Evolutionary conservation across 2,113 vertebrate species (phyloP).

Genomic region (Regulus satrapa): DNA sequence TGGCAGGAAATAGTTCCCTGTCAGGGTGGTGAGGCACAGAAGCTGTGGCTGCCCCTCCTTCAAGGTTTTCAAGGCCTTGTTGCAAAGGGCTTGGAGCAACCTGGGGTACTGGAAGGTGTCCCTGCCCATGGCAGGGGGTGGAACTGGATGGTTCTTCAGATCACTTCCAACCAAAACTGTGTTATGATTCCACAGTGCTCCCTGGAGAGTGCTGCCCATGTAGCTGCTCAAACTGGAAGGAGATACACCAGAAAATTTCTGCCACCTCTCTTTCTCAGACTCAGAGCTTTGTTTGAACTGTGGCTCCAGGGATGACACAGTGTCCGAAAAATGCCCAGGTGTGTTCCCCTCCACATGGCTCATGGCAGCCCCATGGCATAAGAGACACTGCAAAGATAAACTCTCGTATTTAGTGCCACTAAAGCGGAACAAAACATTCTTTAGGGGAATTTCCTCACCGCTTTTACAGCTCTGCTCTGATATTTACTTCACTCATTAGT

Average conservation of each 20-base stretch:
- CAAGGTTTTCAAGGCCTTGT: background rate
- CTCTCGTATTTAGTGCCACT: background rate
- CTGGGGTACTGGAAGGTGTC: background rate
- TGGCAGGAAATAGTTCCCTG: background rate
- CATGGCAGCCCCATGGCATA: background rate
- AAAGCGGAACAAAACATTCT: constrained; percentile 42
- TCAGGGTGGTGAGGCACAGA: background rate
- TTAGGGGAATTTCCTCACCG: constrained; percentile 47
- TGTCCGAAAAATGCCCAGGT: rapidly evolving
- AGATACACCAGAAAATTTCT: too few relatives aligned
- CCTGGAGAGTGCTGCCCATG: background rate
- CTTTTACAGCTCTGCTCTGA: background rate
- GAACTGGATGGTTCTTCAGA: background rate
- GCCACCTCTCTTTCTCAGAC: rapidly evolving
- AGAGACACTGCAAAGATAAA: background rate
- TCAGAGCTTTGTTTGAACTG: too few relatives aligned
- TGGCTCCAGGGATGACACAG: background rate
- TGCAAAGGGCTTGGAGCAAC: background rate
- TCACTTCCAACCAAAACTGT: background rate
- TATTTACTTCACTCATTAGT: background rate
- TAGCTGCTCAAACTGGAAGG: background rate
- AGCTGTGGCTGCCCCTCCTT: background rate
- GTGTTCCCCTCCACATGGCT: rapidly evolving
- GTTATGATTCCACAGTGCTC: background rate
- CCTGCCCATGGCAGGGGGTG: background rate